Conservation (phyloP, 2,797 vertebrate genomes). For the Tragopan temminckii region DNA sequence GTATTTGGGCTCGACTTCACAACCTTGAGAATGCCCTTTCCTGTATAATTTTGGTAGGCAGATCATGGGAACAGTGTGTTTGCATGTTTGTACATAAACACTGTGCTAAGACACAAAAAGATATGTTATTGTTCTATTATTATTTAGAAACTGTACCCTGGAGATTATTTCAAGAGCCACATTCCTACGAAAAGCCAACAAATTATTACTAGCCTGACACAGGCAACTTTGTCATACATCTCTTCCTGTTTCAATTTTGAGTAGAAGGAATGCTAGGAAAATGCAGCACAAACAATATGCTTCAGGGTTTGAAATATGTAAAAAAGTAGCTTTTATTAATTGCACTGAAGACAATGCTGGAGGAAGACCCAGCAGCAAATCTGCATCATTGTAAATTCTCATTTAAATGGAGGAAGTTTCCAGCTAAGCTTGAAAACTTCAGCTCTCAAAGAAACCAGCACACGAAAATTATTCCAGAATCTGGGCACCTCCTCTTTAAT, state of each 20-base stretch:
- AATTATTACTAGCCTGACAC: neutral
- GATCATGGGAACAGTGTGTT: slow-evolving; percentile 35
- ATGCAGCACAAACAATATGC: neutral
- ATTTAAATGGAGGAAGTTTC: neutral
- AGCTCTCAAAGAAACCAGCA: neutral
- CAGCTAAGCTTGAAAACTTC: neutral
- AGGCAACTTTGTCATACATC: neutral
- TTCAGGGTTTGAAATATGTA: neutral
- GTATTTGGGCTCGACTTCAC: neutral
- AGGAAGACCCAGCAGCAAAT: neutral
- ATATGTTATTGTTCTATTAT: neutral
- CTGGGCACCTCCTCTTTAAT: neutral
- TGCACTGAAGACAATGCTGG: neutral
- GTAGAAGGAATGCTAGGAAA: neutral
- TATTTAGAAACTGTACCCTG: neutral
- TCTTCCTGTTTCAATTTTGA: neutral
- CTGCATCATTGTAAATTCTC: neutral
- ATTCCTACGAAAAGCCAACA: neutral
- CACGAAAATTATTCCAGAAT: neutral
- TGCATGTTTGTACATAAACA: slow-evolving; percentile 43
- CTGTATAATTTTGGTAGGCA: slow-evolving; percentile 31
- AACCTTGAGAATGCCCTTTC: slow-evolving; percentile 60
- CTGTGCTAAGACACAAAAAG: neutral
- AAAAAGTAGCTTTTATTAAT: neutral
- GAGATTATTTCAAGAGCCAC: neutral